A percentile compares a stretch with the other conserved stretches of the same genome.
phyloP scores from a whole-genome alignment of 37 sponge, comb jelly and placozoan genomes.

The Tethya wilhelma region DNA sequence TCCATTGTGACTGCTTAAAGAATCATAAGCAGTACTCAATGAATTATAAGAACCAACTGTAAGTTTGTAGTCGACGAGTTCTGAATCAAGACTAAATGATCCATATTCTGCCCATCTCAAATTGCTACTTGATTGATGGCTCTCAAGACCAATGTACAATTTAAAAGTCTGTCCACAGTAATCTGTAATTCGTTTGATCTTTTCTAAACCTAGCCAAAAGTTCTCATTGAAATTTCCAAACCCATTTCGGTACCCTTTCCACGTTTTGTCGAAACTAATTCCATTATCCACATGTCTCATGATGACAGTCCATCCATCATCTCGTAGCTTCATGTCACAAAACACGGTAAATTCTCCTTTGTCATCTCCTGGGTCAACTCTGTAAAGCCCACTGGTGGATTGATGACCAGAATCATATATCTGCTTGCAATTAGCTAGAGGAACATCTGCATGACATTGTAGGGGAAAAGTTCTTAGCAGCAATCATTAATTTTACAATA shows the following conservation, averaged over 20 bases:
- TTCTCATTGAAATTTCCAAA: conserved; percentile 65
- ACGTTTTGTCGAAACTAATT: conserved; percentile 25
- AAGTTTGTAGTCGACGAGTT: conserved; percentile 22
- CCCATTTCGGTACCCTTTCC: conserved; percentile 44
- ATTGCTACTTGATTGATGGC: not conserved
- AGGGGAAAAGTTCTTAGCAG: not conserved
- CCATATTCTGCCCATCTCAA: conserved; percentile 13
- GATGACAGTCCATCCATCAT: conserved; percentile 72
- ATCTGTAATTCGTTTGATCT: conserved; percentile 55
- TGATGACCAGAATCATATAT: conserved; percentile 33
- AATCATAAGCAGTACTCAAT: conserved; percentile 15
- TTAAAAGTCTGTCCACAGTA: not conserved
- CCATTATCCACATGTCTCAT: conserved; percentile 35
- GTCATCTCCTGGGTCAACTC: conserved; percentile 1
- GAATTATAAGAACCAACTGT: conserved; percentile 3
- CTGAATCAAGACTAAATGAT: conserved; percentile 25
- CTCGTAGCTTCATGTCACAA: conserved; percentile 61
- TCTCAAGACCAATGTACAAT: conserved; percentile 39
- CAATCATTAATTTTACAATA: not conserved
- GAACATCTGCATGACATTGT: conserved; percentile 38
- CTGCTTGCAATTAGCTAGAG: conserved; percentile 47
- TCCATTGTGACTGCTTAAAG: conserved; percentile 33
- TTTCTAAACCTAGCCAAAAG: conserved; percentile 77
- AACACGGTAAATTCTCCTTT: conserved; percentile 43
- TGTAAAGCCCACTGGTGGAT: conserved; percentile 49